These are phyloP conservation scores for Physocephala rufipes DNA, from an alignment of 2,888 invertebrate species.

Conservation along the genomic window DNA sequence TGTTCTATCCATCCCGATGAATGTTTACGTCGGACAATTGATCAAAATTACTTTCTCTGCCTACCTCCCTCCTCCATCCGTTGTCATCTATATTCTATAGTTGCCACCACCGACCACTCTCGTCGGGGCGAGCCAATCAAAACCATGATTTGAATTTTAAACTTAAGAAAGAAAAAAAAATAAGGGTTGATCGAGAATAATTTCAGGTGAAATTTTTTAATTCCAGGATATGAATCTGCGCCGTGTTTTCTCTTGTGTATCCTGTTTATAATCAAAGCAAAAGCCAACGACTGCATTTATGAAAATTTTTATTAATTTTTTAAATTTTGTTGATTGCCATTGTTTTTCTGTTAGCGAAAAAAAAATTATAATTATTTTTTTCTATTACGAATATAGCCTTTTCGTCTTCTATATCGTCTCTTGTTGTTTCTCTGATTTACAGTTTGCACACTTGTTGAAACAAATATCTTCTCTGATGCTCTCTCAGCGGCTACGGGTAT, in stretches of 20 bases:
- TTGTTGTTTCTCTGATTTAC: slow-evolving; percentile 47
- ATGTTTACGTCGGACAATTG: not conserved
- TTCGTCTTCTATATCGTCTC: slow-evolving; percentile 11
- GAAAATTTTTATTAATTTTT: no score
- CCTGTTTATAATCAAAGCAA: slow-evolving; percentile 41
- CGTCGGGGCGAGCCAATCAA: not conserved
- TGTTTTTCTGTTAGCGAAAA: not conserved
- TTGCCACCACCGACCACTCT: not conserved
- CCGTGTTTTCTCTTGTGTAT: not conserved
- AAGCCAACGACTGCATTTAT: slow-evolving; percentile 33
- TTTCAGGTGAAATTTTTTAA: no score
- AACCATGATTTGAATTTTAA: no score
- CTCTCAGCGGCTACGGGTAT: slow-evolving; percentile 78
- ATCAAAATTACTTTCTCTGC: not conserved
- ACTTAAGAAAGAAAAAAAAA: not conserved
- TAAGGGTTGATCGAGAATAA: not conserved
- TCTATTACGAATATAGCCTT: not conserved
- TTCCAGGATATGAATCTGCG: no score
- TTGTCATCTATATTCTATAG: not conserved
- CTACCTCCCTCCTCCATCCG: no score
- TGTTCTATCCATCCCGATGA: not conserved
- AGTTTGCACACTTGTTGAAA: slow-evolving; percentile 85
- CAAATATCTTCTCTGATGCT: slow-evolving; percentile 94
- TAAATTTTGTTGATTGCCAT: no score
- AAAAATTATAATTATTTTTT: not conserved